These are phyloP conservation scores for Pseudomugil tenellus DNA, from an alignment of 2,797 vertebrate genomes.

Conservation along the genomic window DNA sequence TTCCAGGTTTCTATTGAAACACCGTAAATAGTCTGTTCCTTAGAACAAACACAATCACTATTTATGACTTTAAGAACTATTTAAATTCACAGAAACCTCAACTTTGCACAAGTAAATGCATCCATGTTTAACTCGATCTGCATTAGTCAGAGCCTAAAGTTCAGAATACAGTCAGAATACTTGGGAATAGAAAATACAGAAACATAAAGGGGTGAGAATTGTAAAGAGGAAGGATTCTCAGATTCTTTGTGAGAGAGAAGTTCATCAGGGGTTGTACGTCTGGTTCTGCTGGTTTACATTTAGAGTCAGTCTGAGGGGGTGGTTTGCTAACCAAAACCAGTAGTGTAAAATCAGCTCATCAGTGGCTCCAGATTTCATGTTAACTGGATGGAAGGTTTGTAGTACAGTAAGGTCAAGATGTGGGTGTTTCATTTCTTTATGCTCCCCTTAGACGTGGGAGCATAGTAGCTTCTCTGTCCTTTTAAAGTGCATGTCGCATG, in stretches of 20 bases:
- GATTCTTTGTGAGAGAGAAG: background rate
- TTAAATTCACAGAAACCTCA: background rate
- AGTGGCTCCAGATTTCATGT: conserved; percentile 10
- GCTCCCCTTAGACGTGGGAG: conserved; percentile 27
- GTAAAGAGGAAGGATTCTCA: background rate
- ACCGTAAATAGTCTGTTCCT: background rate
- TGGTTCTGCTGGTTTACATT: conserved; percentile 6
- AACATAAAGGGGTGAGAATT: background rate
- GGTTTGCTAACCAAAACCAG: conserved; percentile 19
- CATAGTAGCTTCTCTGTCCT: background rate
- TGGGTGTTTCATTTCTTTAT: conserved; percentile 5
- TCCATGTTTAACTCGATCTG: background rate
- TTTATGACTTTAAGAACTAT: background rate
- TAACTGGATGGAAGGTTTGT: conserved; percentile 14
- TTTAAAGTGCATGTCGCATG: conserved; percentile 8
- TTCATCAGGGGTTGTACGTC: background rate
- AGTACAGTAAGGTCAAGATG: conserved; percentile 2
- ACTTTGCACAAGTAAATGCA: background rate
- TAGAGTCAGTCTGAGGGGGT: conserved; percentile 4
- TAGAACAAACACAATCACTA: background rate
- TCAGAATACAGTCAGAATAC: background rate
- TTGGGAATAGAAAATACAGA: conserved; percentile 8
- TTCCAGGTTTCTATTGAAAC: conserved; percentile 6
- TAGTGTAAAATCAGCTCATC: conserved; percentile 18
- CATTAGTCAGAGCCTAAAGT: background rate